Percentiles rank a stretch among this genome's conserved stretches.
Conservation (phyloP, 2,888 invertebrate species). For the Yponomeuta plumbellus region DNA sequence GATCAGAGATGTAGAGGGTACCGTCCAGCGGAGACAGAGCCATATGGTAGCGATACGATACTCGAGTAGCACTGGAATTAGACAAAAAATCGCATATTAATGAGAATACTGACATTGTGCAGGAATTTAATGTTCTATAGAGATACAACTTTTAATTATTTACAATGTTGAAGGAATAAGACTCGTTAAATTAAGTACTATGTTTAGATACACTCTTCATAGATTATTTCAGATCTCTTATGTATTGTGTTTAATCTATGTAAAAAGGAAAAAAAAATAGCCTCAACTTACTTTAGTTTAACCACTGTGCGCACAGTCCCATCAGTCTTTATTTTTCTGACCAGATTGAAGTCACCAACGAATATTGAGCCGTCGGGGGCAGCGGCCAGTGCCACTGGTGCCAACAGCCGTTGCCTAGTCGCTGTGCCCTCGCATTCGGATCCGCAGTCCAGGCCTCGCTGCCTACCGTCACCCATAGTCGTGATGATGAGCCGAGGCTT, state of each 20-base stretch:
- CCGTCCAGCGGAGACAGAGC: conserved; percentile 96
- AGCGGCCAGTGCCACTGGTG: conserved; percentile 94
- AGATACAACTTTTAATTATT: too few relatives aligned
- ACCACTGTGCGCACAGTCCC: conserved; percentile 88
- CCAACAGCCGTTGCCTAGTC: conserved; percentile 86
- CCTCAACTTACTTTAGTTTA: conserved; percentile 82
- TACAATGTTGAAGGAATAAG: too few relatives aligned
- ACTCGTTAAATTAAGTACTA: too few relatives aligned
- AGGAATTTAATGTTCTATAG: too few relatives aligned
- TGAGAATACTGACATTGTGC: too few relatives aligned
- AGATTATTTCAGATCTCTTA: too few relatives aligned
- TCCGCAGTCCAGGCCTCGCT: conserved; percentile 89
- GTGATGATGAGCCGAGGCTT: conserved; percentile 94
- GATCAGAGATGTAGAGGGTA: conserved; percentile 95
- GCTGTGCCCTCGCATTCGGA: conserved; percentile 87
- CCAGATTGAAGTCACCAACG: conserved; percentile 96
- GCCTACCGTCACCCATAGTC: conserved; percentile 93
- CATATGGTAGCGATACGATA: conserved; percentile 97
- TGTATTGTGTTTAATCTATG: too few relatives aligned
- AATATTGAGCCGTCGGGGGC: conserved; percentile 95
- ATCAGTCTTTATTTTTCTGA: conserved; percentile 90
- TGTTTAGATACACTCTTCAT: too few relatives aligned
- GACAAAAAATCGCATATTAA: conserved; percentile 17
- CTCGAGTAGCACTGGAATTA: conserved; percentile 87
- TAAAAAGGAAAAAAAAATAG: too few relatives aligned